phyloP scores from a whole-genome alignment of 2,113 vertebrate genomes.

The Varanus komodoensis region DNA sequence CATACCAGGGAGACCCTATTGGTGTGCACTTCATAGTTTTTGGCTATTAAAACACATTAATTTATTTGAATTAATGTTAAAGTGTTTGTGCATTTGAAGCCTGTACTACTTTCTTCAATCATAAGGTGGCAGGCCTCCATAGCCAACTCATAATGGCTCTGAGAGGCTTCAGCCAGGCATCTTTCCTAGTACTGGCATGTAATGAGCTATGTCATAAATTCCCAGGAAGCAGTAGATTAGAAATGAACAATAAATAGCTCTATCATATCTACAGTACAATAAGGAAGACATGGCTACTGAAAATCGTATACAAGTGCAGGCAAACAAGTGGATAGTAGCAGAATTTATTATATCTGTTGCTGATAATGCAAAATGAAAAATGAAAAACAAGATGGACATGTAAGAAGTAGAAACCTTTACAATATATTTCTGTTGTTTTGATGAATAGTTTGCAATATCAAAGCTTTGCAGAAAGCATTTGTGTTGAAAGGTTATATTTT shows the following conservation, averaged over 20 bases:
- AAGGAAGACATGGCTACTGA: not conserved
- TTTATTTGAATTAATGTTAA: no score
- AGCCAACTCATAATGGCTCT: no score
- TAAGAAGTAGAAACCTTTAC: not conserved
- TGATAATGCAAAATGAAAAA: conserved; percentile 2
- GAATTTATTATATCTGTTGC: not conserved
- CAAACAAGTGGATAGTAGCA: not conserved
- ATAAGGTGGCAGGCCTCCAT: no score
- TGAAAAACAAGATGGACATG: not conserved
- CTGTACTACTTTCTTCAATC: no score
- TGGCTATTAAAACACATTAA: no score
- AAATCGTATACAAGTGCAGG: not conserved
- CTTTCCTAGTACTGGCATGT: no score
- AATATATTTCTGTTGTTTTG: not conserved
- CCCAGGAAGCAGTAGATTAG: not conserved
- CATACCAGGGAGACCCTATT: no score
- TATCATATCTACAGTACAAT: not conserved
- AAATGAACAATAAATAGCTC: not conserved
- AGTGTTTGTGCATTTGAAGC: no score
- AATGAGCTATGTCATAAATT: not conserved
- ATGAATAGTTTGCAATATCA: not conserved
- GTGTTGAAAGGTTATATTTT: not conserved
- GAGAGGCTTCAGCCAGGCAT: no score
- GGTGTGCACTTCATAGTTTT: no score
- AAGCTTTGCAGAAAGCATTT: not conserved